Evolutionary conservation across 1,140 invertebrate species (phyloP).

Genomic region (Uloborus diversus): DNA sequence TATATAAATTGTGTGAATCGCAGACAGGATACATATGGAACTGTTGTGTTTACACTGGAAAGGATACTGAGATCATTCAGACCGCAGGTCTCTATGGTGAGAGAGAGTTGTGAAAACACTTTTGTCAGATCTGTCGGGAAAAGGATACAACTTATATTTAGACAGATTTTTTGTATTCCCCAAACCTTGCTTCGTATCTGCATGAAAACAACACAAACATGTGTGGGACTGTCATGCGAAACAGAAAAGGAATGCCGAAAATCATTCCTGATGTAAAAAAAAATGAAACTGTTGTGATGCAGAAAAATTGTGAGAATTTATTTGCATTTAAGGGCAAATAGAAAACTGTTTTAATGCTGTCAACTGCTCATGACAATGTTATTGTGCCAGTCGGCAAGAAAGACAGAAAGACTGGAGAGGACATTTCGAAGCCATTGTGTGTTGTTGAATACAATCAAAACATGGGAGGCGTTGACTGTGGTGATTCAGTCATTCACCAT

Average conservation of each 20-base stretch:
- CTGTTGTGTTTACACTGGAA: neutral
- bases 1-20: neutral
- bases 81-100: neutral
- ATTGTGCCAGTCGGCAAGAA: neutral
- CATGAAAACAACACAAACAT: neutral
- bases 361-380: neutral
- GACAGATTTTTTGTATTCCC: neutral
- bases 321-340: neutral
- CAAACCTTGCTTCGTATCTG: neutral
- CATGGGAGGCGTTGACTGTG: neutral
- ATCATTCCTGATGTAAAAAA: neutral
- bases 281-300: neutral
- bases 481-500: neutral
- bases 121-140: neutral
- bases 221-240: neutral
- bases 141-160: conserved; percentile 1
- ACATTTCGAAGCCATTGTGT: neutral
- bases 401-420: neutral
- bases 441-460: neutral
- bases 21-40: neutral
- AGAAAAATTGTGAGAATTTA: neutral
- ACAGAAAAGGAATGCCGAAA: neutral
- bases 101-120: neutral
- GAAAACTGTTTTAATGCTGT: neutral
- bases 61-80: neutral